phyloP scores from a whole-genome alignment of 2,888 invertebrate species.

The Dione vanillae region DNA sequence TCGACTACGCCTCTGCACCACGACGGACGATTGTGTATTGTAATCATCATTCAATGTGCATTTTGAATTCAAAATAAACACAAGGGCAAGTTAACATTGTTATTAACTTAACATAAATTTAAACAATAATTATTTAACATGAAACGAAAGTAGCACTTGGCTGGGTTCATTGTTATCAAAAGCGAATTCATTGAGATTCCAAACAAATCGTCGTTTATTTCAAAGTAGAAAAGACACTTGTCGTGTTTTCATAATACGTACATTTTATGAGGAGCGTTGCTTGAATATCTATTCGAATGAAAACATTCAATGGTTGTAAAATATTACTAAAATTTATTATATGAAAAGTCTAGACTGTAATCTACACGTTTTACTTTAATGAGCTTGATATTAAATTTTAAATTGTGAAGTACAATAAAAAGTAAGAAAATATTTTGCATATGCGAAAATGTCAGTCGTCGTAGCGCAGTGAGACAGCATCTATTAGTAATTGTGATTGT shows the following conservation, averaged over 20 bases:
- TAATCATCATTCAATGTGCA: no score
- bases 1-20: no score
- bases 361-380: constrained; percentile 22
- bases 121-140: background rate
- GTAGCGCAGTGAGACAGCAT: background rate
- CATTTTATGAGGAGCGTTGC: constrained; percentile 23
- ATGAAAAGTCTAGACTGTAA: constrained; percentile 27
- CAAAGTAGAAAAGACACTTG: constrained; percentile 26
- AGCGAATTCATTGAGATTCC: constrained; percentile 21
- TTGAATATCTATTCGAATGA: constrained; percentile 26
- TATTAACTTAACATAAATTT: no score
- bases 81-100: background rate
- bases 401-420: constrained; percentile 8
- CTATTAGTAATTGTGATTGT: background rate
- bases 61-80: no score
- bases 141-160: background rate
- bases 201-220: constrained; percentile 10
- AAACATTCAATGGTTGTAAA: constrained; percentile 4
- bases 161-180: constrained; percentile 6
- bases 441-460: background rate
- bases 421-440: background rate
- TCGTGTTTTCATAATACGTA: constrained; percentile 25
- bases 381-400: background rate
- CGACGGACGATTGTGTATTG: no score
- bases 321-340: constrained; percentile 15